phyloP scores from a whole-genome alignment of 1,140 invertebrate genomes.

The Lamellibrachia luymesi region DNA sequence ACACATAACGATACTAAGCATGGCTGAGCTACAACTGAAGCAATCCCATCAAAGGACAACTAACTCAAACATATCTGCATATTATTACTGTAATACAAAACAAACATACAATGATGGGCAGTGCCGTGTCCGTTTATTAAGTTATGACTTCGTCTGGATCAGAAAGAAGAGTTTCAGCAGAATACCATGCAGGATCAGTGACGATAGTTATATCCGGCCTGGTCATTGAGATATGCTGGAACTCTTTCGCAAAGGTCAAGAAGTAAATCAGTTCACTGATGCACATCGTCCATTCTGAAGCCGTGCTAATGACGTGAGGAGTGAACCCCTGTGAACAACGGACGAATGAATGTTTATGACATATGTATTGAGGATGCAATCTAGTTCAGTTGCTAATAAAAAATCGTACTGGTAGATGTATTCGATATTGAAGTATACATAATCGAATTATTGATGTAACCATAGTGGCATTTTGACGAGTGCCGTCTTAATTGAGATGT shows the following conservation, averaged over 20 bases:
- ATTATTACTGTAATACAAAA: not conserved
- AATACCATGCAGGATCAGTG: not conserved
- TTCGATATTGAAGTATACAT: too few species aligned
- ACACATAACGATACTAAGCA: not conserved
- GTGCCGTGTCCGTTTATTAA: not conserved
- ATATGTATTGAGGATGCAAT: not conserved
- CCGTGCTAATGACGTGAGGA: constrained; percentile 11
- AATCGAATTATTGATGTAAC: too few species aligned
- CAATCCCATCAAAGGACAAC: not conserved
- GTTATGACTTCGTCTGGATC: not conserved
- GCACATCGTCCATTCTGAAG: constrained; percentile 15
- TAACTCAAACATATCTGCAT: not conserved
- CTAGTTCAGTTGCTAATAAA: too few species aligned
- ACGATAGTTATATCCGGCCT: not conserved
- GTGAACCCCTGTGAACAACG: constrained; percentile 9
- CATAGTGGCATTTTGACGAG: too few species aligned
- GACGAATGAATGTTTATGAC: not conserved
- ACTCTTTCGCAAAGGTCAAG: constrained; percentile 7
- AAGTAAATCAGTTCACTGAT: constrained; percentile 2
- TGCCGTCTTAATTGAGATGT: too few species aligned
- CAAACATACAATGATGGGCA: not conserved
- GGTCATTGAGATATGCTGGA: not conserved
- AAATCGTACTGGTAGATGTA: too few species aligned
- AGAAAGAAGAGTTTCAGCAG: not conserved
- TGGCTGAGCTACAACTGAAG: too few species aligned